Evolutionary conservation across 2,113 vertebrate genomes (phyloP).

Genomic region (Erythrocercus mccallii): DNA sequence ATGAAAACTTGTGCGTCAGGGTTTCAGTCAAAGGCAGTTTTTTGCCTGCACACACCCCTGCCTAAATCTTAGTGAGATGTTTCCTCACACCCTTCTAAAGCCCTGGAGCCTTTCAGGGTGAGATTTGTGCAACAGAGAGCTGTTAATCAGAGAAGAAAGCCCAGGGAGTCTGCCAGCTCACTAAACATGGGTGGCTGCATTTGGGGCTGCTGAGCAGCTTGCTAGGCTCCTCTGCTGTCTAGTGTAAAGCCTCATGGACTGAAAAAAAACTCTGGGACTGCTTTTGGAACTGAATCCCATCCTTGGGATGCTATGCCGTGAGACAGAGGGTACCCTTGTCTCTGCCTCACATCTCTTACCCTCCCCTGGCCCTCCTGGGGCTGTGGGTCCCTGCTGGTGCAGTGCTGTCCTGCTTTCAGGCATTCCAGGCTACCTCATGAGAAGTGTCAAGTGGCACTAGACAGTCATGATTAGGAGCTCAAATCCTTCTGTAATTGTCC

Average conservation of each 20-base stretch:
- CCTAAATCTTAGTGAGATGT: not conserved
- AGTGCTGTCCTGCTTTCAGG: not conserved
- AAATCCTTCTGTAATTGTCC: not conserved
- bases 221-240: not conserved
- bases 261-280: not conserved
- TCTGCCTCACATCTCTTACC: rapidly evolving
- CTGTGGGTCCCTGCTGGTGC: not conserved
- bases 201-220: not conserved
- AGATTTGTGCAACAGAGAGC: not conserved
- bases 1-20: not conserved
- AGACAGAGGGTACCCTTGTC: not conserved
- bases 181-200: not conserved
- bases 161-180: not conserved
- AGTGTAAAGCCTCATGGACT: not conserved
- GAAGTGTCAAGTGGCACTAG: not conserved
- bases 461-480: not conserved
- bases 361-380: rapidly evolving
- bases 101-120: not conserved
- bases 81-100: not conserved
- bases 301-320: not conserved
- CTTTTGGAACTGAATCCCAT: not conserved
- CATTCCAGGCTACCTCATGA: not conserved
- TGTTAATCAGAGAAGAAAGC: not conserved
- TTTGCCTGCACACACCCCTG: not conserved
- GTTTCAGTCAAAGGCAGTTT: not conserved